Conservation (phyloP, 2,888 invertebrate genomes). For the Pomacea canaliculata region DNA sequence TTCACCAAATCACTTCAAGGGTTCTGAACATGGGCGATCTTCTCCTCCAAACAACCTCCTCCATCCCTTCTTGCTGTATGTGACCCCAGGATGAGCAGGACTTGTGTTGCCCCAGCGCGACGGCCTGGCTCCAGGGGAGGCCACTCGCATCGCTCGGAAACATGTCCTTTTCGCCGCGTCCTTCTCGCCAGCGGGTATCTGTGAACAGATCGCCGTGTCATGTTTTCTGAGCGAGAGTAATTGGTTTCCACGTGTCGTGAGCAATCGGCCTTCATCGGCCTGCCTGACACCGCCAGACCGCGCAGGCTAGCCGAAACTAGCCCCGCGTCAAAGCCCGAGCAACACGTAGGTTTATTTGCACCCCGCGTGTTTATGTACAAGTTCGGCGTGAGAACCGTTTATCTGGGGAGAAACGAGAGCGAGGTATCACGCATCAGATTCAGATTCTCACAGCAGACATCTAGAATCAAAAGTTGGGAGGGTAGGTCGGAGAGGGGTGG, state of each 20-base stretch:
- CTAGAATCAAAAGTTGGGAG: too few species aligned
- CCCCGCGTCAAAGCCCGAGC: background rate
- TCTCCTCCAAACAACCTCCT: constrained; percentile 6
- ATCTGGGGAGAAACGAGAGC: background rate
- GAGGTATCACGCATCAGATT: background rate
- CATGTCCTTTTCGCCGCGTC: constrained; percentile 1
- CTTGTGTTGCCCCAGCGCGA: constrained; percentile 10
- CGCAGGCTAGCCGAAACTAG: background rate
- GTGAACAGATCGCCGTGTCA: constrained; percentile 14
- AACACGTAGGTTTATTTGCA: constrained; percentile 4
- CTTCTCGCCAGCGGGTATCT: background rate
- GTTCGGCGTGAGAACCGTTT: constrained; percentile 9
- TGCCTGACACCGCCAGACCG: background rate
- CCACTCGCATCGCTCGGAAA: constrained; percentile 6
- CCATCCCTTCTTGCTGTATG: background rate
- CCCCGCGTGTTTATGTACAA: constrained; percentile 6
- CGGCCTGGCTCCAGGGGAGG: background rate
- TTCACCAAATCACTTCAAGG: too few species aligned
- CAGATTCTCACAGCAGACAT: too few species aligned
- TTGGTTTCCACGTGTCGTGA: constrained; percentile 6
- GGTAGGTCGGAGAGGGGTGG: too few species aligned
- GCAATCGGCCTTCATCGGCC: background rate
- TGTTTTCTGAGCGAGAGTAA: constrained; percentile 9
- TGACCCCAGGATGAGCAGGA: background rate
- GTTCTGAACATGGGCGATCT: background rate